Evolutionary conservation across 2,113 vertebrate genomes (phyloP).

Genomic region (Hippolais icterina): DNA sequence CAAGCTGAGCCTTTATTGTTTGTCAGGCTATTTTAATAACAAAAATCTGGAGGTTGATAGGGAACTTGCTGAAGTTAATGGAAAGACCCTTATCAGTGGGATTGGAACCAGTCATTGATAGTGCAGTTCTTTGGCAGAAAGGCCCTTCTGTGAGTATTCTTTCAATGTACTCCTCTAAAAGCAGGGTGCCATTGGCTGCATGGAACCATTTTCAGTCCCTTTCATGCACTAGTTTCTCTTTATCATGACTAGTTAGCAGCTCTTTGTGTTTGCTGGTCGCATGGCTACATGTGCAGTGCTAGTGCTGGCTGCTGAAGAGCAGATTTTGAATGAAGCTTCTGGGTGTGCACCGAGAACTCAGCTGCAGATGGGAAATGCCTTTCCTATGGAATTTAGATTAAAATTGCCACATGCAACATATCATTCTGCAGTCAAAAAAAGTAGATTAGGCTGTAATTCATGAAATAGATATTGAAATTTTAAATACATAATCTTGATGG

Average conservation of each 20-base stretch:
- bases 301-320: conserved; percentile 36
- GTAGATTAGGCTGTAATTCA: neutral
- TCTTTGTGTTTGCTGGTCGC: conserved; percentile 2
- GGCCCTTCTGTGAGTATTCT: neutral
- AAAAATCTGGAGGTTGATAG: neutral
- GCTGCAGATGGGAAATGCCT: conserved; percentile 61
- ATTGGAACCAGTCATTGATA: neutral
- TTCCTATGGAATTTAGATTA: conserved; percentile 71
- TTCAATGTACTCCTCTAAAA: neutral
- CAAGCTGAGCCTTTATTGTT: neutral
- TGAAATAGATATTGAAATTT: neutral
- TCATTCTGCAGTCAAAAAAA: neutral
- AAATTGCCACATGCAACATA: neutral
- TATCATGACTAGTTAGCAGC: neutral
- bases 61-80: neutral
- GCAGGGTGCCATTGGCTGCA: neutral
- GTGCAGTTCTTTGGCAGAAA: neutral
- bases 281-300: neutral
- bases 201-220: neutral
- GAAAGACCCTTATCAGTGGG: neutral
- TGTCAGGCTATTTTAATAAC: neutral
- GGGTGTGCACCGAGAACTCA: conserved; percentile 39
- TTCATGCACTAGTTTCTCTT: neutral
- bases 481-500: neutral
- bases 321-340: conserved; percentile 23